A percentile compares a stretch with the other conserved stretches of the same genome.
Evolutionary conservation across 2,113 vertebrate species (phyloP).

Genomic region (Alethe castanea): DNA sequence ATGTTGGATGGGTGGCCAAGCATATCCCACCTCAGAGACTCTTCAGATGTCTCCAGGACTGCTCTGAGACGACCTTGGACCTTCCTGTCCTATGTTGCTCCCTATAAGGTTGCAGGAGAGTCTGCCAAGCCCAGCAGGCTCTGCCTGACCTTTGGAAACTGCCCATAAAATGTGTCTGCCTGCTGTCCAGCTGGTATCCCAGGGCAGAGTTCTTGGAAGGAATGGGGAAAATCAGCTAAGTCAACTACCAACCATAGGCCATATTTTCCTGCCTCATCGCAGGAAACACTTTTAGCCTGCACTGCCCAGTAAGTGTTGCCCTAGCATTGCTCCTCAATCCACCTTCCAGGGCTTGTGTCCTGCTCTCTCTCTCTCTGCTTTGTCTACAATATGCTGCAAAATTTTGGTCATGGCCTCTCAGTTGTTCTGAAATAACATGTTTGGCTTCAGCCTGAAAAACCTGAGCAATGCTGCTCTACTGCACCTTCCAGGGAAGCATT

Average conservation of each 20-base stretch:
- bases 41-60: not conserved
- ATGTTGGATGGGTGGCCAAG: no score
- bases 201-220: not conserved
- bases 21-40: not conserved
- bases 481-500: not conserved
- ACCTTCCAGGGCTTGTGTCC: not conserved
- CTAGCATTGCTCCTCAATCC: not conserved
- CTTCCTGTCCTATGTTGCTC: rapidly evolving
- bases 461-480: rapidly evolving
- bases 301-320: not conserved
- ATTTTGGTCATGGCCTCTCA: not conserved
- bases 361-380: not conserved
- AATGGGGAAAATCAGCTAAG: not conserved
- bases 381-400: not conserved
- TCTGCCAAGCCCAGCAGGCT: not conserved
- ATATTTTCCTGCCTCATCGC: not conserved
- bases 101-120: not conserved
- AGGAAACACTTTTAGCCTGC: not conserved
- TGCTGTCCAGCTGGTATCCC: not conserved
- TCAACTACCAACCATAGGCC: not conserved
- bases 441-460: not conserved
- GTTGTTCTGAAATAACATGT: not conserved
- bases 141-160: not conserved
- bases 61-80: not conserved
- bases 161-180: not conserved